Base-by-base conservation (phyloP, 2,113 vertebrate species). In the Indri indri region DNA sequence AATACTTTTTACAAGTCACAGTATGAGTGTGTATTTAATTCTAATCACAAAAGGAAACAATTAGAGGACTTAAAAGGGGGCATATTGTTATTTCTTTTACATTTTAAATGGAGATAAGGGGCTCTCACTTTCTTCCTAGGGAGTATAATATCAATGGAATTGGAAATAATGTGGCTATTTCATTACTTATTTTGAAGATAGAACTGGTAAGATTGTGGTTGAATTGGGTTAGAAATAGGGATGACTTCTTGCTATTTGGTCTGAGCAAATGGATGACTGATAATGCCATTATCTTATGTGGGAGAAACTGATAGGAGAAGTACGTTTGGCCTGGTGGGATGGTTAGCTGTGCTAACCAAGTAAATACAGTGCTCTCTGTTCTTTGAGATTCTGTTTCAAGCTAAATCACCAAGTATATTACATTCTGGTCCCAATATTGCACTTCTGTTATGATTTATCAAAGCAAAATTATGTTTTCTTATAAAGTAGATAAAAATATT, bases 31-130 rank as follows among this genome's bases (percentile, higher is more conserved):
- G 11, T 40, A 45, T 95, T 92, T 77, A 52, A 76, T 92, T 95
- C 77, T 93, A 71, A 96, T 93, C 95, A 30, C 8, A 86, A 92
- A n/a, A 83, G n/a, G 32, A 90, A 91, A 37, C 50, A 88, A 91
- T 90, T 76, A 57, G 37, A 66, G 50, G 11, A 11, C 40, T 88
- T 86, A 74, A 83, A 80, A 22, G 18, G 13, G 17, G 2, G 4
- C 52, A 59, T 66, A 37, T 40, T 86, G 45, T 40, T 79, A 77
- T 76, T 76, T 76, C 76, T 82, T 94, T 94, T 47, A 65, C 6
- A 30, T 91, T 90, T 89, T 87, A 79, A 65, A 77, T 66, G 68
- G 59, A 87, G 9, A 47, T 88, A 76, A 71, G 45, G 89, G 20
- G 17, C 30, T 71, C 76, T 77, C 34, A 52, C 18, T 68, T 76